Evolutionary conservation across 2,113 vertebrate genomes (phyloP).

Genomic region (Grus americana): DNA sequence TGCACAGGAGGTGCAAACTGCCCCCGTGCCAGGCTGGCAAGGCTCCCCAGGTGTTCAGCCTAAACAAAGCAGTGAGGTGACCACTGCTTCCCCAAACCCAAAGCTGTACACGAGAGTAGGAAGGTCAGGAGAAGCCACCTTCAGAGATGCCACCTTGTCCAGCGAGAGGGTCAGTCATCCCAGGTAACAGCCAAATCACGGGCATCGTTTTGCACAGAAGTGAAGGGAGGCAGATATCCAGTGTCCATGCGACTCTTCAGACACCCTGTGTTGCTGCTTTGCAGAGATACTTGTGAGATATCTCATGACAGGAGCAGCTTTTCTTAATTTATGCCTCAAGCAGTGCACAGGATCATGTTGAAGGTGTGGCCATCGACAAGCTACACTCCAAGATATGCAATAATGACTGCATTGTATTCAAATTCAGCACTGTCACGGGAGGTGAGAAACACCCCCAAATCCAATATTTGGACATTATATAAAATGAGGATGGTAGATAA

Average conservation of each 20-base stretch:
- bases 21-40: background rate
- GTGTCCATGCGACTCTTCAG: background rate
- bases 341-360: background rate
- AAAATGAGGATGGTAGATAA: background rate
- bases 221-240: background rate
- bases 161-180: background rate
- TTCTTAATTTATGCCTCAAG: background rate
- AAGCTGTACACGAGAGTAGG: background rate
- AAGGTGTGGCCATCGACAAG: background rate
- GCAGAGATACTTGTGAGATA: background rate
- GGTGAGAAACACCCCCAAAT: background rate
- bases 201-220: background rate
- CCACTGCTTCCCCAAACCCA: background rate
- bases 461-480: background rate
- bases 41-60: background rate
- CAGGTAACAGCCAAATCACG: rapidly evolving
- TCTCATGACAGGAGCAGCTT: background rate
- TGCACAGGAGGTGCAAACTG: too few relatives aligned
- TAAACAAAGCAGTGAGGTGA: background rate
- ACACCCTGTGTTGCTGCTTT: background rate
- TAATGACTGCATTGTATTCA: background rate
- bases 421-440: background rate
- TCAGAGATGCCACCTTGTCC: background rate
- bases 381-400: background rate
- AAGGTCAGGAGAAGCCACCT: background rate